These are phyloP conservation scores for Fissipunctia ypsillon DNA, from an alignment of 2,888 invertebrate species.

Conservation along the genomic window DNA sequence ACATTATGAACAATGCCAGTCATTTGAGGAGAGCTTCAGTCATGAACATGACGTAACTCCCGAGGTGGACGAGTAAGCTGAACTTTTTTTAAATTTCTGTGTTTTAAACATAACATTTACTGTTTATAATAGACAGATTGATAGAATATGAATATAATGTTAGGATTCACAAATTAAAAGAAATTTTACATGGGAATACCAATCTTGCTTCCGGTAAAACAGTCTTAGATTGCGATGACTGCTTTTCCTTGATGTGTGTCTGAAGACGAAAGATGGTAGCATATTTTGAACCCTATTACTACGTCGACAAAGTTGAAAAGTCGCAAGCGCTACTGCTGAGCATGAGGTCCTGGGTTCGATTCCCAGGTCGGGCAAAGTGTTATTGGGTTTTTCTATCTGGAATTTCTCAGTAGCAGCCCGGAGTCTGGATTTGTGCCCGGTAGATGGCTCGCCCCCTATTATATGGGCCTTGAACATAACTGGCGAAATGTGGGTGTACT, in stretches of 20 bases:
- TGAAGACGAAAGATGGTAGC: not conserved
- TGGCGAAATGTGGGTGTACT: no score
- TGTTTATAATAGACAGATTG: not conserved
- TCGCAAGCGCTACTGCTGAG: not conserved
- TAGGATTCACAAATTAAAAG: not conserved
- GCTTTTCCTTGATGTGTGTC: not conserved
- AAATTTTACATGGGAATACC: no score
- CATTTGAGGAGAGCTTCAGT: constrained; percentile 75
- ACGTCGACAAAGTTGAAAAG: not conserved
- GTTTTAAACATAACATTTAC: not conserved
- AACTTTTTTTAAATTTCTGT: not conserved
- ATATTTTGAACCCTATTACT: constrained; percentile 1
- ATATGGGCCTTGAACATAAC: no score
- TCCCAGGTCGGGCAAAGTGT: no score
- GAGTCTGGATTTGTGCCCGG: no score
- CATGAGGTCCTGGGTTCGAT: no score
- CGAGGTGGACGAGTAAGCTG: constrained; percentile 75
- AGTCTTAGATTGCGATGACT: not conserved
- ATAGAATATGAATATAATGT: not conserved
- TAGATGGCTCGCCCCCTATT: no score
- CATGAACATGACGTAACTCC: constrained; percentile 68
- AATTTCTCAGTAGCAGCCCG: no score
- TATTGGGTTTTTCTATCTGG: no score
- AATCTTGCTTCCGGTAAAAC: constrained; percentile 1
- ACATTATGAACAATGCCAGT: constrained; percentile 81